Evolutionary conservation across 2,113 vertebrate genomes (phyloP), one percentile per base, ranked within the genome.

Genomic region (Tichodroma muraria): DNA sequence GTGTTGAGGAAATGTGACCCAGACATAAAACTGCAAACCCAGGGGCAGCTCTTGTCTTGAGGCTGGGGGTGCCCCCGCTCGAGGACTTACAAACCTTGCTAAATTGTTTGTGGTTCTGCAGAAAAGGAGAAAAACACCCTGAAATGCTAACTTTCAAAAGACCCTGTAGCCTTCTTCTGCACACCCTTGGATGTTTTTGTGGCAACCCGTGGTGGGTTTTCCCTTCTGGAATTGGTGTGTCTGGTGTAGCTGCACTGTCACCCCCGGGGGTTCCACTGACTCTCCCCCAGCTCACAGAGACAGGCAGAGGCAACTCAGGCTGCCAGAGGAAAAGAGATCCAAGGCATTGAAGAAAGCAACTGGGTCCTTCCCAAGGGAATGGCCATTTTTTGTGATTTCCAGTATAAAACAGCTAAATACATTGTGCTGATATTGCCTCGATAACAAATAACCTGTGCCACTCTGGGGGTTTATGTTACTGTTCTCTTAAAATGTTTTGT

Each of bases 211-310:
- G 28, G 49, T 20, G 25, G 44, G 30, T 31, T 91, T 63, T 52
- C 8, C 22, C 28, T 18, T 31, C 20, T 38, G 13, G 31, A 61
- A 30, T 1, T 35, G 45, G 7, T n/a, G 68, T 68, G 44, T 14
- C 49, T 52, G 27, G 10, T 16, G 40, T 16, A 9, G 21, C 38
- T 22, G 42, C 40, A 18, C 30, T 8, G 1, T 28, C 2, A 0
- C 5, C 13, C 18, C 19, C 0, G 1, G 31, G 40, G 11, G 13
- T 13, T 52, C 42, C 49, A 40, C 40, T 25, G 47, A 5, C 42
- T 35, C 13, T 57, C 3, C 37, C n/a, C 17, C 27, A 59, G n/a
- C 35, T 81, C 76, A 12, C 21, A 57, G 69, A 52, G 15, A 56
- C 6, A 10, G 27, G 13, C 37, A 73, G 31, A 12, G 8, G 13